Base-by-base conservation (phyloP, 2,797 vertebrate genomes). In the Cuniculus paca region DNA sequence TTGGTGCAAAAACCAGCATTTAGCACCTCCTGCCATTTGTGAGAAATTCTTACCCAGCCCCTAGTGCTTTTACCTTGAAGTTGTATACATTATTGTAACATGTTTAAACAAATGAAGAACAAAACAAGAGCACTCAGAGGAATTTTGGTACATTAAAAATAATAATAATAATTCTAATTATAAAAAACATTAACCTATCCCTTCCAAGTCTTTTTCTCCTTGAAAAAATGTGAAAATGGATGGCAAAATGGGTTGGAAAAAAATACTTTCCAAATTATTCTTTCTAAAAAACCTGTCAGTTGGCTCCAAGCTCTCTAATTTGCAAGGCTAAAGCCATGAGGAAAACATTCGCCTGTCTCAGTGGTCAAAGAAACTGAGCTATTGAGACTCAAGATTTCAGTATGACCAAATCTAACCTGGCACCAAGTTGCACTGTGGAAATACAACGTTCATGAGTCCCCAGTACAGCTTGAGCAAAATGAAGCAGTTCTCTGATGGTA, bases 91-190 rank as follows among this genome's bases (percentile, higher is more conserved):
- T 96, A 86, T 79, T 80, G 80, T 93, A 95, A 83, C 63, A 5
- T 88, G 87, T 96, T 97, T 92, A 95, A 96, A 97, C 81, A 96
- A 97, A 97, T 98, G 75, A 97, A 97, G 63, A 97, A 54, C 80
- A 93, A 94, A 97, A 79, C 86, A 74, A 85, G 88, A 92, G 72
- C 56, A 95, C 58, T 65, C 75, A 63, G 17, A 34, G 3, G 52
- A 97, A 92, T 45, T 82, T 19, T 52, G 45, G 24, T 52, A 78
- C n/a, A 83, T 68, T 20, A 34, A n/a, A n/a, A 36, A n/a, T n/a
- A n/a, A n/a, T n/a, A n/a, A n/a, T n/a, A n/a, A n/a, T n/a, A n/a
- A n/a, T n/a, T n/a, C n/a, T n/a, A n/a, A n/a, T n/a, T n/a, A n/a
- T n/a, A n/a, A n/a, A n/a, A n/a, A n/a, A n/a, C n/a, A n/a, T 92